These are phyloP conservation scores for Sebastiscus albofasciatus DNA, from an alignment of 2,797 vertebrate species.

Conservation along the genomic window DNA sequence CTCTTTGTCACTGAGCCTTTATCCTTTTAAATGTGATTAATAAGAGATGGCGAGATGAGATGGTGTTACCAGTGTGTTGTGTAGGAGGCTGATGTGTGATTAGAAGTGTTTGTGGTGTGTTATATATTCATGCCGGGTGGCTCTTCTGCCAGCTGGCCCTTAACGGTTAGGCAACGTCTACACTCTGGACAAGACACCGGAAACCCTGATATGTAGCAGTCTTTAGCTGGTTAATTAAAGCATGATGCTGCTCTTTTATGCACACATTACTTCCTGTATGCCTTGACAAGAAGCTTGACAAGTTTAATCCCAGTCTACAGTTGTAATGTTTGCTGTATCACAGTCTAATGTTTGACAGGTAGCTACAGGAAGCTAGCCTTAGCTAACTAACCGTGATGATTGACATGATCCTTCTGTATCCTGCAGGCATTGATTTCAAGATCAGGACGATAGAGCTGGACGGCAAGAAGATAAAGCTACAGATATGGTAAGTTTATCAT, in stretches of 20 bases:
- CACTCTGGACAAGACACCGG: constrained; percentile 28
- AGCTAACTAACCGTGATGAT: constrained; percentile 36
- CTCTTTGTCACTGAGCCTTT: neutral
- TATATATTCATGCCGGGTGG: constrained; percentile 30
- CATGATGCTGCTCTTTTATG: neutral
- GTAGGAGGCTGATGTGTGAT: rapidly evolving
- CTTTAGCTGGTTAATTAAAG: neutral
- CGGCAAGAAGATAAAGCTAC: constrained; percentile 97
- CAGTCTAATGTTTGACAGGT: constrained; percentile 10
- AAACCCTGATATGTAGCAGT: constrained; percentile 6
- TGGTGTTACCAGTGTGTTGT: neutral
- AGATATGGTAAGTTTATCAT: constrained; percentile 90
- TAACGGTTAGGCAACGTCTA: constrained; percentile 22
- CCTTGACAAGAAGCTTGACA: neutral
- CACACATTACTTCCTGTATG: rapidly evolving
- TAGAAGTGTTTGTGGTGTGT: neutral
- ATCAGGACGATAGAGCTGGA: constrained; percentile 97
- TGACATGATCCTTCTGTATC: constrained; percentile 29
- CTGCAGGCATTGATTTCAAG: constrained; percentile 96
- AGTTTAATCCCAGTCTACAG: rapidly evolving
- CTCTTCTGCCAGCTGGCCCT: constrained; percentile 2
- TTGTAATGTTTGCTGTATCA: neutral
- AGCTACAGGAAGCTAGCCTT: neutral
- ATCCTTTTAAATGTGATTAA: rapidly evolving
- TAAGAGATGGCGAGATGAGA: too few relatives aligned